These are phyloP conservation scores for Ommatoiulus sabulosus DNA, from an alignment of 2,888 invertebrate species.

Conservation along the genomic window DNA sequence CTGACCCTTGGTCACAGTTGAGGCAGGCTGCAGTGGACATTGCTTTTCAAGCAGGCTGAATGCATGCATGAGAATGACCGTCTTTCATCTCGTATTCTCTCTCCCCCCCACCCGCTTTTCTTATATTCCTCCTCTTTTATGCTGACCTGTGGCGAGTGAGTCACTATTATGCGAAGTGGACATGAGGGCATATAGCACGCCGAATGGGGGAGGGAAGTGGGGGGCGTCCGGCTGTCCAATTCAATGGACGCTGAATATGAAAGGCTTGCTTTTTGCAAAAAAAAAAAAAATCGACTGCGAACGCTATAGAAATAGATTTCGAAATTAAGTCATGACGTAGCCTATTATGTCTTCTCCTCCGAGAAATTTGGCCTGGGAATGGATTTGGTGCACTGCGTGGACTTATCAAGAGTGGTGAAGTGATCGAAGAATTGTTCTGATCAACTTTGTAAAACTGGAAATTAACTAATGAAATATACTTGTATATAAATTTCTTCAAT, in stretches of 20 bases:
- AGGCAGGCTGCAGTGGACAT: constrained; percentile 52
- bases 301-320: not conserved
- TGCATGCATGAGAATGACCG: constrained; percentile 56
- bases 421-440: too few species aligned
- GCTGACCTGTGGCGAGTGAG: constrained; percentile 53
- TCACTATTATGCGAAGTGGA: constrained; percentile 52
- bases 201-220: not conserved
- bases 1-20: constrained; percentile 55
- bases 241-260: constrained; percentile 31
- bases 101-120: constrained; percentile 26
- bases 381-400: too few species aligned
- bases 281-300: not conserved
- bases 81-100: constrained; percentile 50
- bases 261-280: constrained; percentile 38
- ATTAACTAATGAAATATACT: too few species aligned
- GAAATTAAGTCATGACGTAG: constrained; percentile 30
- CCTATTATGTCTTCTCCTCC: not conserved
- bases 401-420: too few species aligned
- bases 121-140: constrained; percentile 51
- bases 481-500: too few species aligned
- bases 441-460: too few species aligned
- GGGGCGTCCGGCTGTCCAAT: constrained; percentile 31
- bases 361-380: not conserved
- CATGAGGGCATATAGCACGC: constrained; percentile 27
- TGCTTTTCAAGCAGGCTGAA: constrained; percentile 48